Percentiles rank a stretch among this genome's conserved stretches.
Conservation (phyloP, 2,888 invertebrate genomes). For the Eupithecia subfuscata region DNA sequence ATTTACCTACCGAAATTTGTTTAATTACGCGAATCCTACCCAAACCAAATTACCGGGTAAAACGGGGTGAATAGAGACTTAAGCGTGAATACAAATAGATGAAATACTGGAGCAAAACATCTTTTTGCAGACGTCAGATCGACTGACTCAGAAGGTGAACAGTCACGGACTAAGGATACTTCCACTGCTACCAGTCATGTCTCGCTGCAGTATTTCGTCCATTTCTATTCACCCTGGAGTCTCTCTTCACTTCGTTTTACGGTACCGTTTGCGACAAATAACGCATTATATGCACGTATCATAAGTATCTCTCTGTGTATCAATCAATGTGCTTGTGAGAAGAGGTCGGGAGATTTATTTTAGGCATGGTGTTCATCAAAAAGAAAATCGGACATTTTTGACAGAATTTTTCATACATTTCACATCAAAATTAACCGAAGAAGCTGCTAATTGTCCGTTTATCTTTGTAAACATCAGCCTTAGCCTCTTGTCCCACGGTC, state of each 20-base stretch:
- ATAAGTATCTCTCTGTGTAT: not conserved
- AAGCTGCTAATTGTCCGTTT: not conserved
- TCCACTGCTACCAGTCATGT: too few relatives aligned
- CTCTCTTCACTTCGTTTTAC: not conserved
- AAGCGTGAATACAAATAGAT: too few relatives aligned
- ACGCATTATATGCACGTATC: not conserved
- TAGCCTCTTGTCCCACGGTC: not conserved
- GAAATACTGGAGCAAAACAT: too few relatives aligned
- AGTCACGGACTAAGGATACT: too few relatives aligned
- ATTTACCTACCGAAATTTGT: not conserved
- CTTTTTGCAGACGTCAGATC: too few relatives aligned
- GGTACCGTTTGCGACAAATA: not conserved
- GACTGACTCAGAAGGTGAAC: too few relatives aligned
- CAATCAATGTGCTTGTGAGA: not conserved
- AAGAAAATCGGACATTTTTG: not conserved
- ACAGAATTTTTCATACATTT: not conserved
- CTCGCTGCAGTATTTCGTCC: too few relatives aligned
- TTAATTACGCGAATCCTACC: not conserved
- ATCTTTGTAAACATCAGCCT: not conserved
- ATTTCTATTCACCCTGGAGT: too few relatives aligned
- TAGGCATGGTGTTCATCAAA: not conserved
- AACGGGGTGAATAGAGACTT: too few relatives aligned
- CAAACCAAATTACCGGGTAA: not conserved
- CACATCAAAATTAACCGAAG: not conserved
- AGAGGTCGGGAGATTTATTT: not conserved